Evolutionary conservation across 1,140 invertebrate species (phyloP), one percentile per base, ranked within the genome.

Genomic region (Drosophila nebulosa): DNA sequence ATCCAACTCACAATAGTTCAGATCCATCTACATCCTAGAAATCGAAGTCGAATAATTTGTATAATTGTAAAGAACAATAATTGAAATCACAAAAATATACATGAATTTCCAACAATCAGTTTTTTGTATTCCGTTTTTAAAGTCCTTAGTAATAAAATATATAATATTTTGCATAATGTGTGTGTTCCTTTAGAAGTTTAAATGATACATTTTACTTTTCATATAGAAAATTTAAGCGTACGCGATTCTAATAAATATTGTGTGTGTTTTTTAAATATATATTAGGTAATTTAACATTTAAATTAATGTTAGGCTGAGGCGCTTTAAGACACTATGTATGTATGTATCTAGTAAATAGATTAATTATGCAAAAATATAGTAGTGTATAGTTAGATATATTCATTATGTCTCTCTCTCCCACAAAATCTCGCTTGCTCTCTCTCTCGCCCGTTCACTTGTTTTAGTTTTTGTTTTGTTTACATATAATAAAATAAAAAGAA

Each of bases 171-270:
- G 16, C 39, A 46, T 46, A 21, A 18, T 10, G n/a, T 42, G 6
- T 32, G 27, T 27, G 27, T 30, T 6, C 10, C 10, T 30, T 18
- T 42, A 21, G 18, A 10, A 46, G 39, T 46, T 46, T 46, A 58
- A 35, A 58, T 39, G 16, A 58, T 58, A 79, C 36, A 59, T 67
- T 88, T 86, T 80, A 74, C 59, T 86, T 68, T 89, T 88, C 74
- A 66, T 62, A 74, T 70, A 77, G 81, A 86, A 86, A 85, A 55
- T 77, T 85, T 84, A 84, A 84, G 77, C 81, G 80, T 85, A 77
- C 52, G 42, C 79, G 69, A 77, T 69, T 80, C 69, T 74, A 86
- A 85, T 86, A 86, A 85, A 85, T 85, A 74, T 67, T 32, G 30
- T 32, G 1, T 32, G 30, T 70, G n/a, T 53, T 69, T 50, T 60